Evolutionary conservation across 2,113 vertebrate genomes (phyloP), one percentile per base, ranked within the genome.

Genomic region (Lamprotornis superbus): DNA sequence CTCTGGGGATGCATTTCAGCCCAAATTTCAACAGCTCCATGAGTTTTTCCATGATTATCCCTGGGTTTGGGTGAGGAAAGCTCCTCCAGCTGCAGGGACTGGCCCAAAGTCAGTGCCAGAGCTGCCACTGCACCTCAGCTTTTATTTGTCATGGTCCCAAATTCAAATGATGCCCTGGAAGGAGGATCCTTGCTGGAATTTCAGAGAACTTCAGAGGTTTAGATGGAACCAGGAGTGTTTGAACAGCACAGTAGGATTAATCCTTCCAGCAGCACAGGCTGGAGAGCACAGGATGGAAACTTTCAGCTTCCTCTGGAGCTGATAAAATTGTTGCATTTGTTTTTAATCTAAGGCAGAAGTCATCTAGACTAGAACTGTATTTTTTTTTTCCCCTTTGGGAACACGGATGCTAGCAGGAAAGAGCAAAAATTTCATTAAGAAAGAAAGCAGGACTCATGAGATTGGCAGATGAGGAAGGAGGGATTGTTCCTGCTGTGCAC

Each of bases 371-470:
- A 35, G 60, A 77, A 40, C 18, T 56, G 49, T 67, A 8, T 12
- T 35, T 50, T 74, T 92, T 92, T 79, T 65, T 39, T 12, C 1
- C 35, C 77, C 61, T 76, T 65, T 47, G 82, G 90, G 68, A 87
- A 11, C 37, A 31, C 4, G 5, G 77, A 85, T 96, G 24, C 49
- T 68, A 56, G 59, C 46, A 76, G 79, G 75, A 95, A 92, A 52
- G 55, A 96, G 78, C n/a, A 39, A 49, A 85, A 82, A 76, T 76
- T 91, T 93, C 65, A 85, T 95, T 94, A 95, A 92, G 71, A 65
- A 68, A 30, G 56, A 52, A 93, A 89, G 82, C 63, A 44, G 40
- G 67, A 42, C 88, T 73, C 78, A 55, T 16, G 70, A 84, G 88
- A 65, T 71, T 76, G 2, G 2, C 71, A 49, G 75, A 52, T 68